These are phyloP conservation scores for Cheirogaleus major DNA, from an alignment of 2,797 vertebrate species.

Conservation along the genomic window DNA sequence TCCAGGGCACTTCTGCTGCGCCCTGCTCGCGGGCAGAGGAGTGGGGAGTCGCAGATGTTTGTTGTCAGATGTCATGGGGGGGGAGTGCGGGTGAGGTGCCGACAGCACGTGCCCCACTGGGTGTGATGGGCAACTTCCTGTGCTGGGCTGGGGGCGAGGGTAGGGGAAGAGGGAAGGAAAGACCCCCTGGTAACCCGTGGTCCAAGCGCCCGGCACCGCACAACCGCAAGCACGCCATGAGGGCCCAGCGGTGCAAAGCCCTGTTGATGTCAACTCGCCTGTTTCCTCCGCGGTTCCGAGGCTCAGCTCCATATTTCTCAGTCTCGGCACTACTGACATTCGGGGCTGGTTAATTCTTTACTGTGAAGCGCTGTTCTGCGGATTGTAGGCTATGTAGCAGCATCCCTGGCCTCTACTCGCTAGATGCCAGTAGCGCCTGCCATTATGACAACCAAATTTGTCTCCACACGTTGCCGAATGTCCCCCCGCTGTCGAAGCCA, in stretches of 20 bases:
- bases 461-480: not conserved
- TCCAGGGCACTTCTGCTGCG: not conserved
- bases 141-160: not conserved
- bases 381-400: not conserved
- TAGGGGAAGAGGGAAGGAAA: not conserved
- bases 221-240: rapidly evolving
- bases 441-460: not conserved
- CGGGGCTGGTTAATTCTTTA: not conserved
- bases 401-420: not conserved
- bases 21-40: not conserved
- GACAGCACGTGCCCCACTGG: not conserved
- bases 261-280: not conserved
- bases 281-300: not conserved
- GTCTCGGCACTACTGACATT: not conserved
- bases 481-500: not conserved
- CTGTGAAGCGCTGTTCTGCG: not conserved
- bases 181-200: too few species aligned
- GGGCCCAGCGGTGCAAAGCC: not conserved
- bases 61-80: rapidly evolving
- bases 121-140: not conserved
- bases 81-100: rapidly evolving
- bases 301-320: not conserved
- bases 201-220: not conserved
- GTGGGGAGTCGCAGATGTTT: too few species aligned
- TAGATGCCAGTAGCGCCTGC: not conserved